These are phyloP conservation scores for Triplophysa yarkandensis DNA, from an alignment of 2,797 vertebrate species.

Conservation along the genomic window DNA sequence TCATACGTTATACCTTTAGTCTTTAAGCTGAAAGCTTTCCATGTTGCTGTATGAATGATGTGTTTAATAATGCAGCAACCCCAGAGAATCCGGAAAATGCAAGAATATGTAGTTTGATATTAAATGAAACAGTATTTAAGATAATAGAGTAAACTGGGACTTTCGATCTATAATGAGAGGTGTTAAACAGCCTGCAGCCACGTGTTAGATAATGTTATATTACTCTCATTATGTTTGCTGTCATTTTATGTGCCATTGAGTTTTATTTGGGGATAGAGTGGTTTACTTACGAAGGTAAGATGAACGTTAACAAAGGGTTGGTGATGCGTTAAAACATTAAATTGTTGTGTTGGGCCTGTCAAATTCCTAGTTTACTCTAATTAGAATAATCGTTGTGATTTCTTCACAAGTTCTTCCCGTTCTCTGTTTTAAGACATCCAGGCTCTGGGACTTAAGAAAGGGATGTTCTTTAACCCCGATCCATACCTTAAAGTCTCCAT, in stretches of 20 bases:
- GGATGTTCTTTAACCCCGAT: slow-evolving; percentile 98
- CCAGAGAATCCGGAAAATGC: background rate
- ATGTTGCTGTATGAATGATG: background rate
- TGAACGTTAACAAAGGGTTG: no score
- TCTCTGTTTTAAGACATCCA: slow-evolving; percentile 84
- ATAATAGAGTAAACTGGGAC: background rate
- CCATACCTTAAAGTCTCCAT: slow-evolving; percentile 97
- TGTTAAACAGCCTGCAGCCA: background rate
- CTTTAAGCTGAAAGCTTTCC: background rate
- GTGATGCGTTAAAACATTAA: no score
- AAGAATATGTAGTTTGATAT: background rate
- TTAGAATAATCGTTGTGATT: background rate
- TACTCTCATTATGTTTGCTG: background rate
- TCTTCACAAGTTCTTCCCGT: background rate
- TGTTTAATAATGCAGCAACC: background rate
- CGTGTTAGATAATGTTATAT: background rate
- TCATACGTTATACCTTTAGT: background rate
- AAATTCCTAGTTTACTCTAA: no score
- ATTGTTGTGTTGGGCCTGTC: no score
- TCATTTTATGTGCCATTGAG: background rate
- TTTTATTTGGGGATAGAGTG: background rate
- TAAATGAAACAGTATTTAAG: background rate
- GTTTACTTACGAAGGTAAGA: background rate
- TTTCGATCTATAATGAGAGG: background rate
- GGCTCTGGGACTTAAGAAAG: slow-evolving; percentile 94